Evolutionary conservation across 2,888 invertebrate species (phyloP).

Genomic region (Tethea ocularis): DNA sequence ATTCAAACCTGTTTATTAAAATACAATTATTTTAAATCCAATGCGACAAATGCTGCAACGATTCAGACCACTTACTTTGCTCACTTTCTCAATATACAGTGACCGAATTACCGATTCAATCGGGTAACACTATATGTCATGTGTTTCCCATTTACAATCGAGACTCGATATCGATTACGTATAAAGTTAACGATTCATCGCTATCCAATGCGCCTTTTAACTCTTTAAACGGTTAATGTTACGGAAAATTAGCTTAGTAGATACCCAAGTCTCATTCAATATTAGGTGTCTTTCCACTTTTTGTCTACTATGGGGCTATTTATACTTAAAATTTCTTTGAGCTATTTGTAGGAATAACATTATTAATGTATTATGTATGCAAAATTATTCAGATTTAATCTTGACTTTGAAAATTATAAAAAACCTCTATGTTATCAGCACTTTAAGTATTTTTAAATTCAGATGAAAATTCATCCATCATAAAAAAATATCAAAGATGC

Average conservation of each 20-base stretch:
- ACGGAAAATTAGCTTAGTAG: not conserved
- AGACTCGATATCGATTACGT: constrained; percentile 11
- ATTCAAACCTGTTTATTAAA: not conserved
- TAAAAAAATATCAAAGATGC: too few species aligned
- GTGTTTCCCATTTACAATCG: not conserved
- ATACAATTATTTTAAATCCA: not conserved
- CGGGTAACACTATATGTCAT: constrained; percentile 1
- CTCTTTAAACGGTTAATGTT: constrained; percentile 8
- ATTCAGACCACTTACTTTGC: not conserved
- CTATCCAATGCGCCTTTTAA: constrained; percentile 28
- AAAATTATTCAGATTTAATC: too few species aligned
- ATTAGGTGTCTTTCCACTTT: too few species aligned
- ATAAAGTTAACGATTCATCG: constrained; percentile 15
- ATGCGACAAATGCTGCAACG: not conserved
- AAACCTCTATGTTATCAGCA: too few species aligned
- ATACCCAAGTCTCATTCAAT: not conserved
- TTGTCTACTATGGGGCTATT: too few species aligned
- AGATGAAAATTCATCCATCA: too few species aligned
- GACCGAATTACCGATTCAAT: constrained; percentile 4
- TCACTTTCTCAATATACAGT: not conserved
- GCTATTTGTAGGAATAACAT: too few species aligned
- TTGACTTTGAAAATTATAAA: too few species aligned
- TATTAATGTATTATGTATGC: too few species aligned
- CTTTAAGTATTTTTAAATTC: too few species aligned
- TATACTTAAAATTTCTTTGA: too few species aligned